These are phyloP conservation scores for Phaenicophaeus curvirostris DNA, from an alignment of 2,797 vertebrate genomes.

Conservation along the genomic window DNA sequence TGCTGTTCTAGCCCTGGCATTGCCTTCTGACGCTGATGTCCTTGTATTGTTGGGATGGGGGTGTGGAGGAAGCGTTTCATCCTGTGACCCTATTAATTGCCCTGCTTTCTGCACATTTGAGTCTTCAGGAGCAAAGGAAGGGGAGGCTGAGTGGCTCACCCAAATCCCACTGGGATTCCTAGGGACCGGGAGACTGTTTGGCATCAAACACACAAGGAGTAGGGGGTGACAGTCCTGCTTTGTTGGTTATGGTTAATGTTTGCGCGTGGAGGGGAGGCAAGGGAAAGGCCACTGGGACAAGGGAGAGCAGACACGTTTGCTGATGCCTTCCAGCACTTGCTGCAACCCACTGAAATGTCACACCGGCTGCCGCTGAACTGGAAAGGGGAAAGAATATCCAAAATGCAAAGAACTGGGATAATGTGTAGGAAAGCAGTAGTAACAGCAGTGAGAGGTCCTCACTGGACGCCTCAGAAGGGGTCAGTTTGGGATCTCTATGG, in stretches of 20 bases:
- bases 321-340: not conserved
- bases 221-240: not conserved
- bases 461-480: not conserved
- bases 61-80: not conserved
- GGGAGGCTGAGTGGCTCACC: not conserved
- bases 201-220: not conserved
- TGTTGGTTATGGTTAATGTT: not conserved
- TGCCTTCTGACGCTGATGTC: not conserved
- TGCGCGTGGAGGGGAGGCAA: too few species aligned
- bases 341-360: not conserved
- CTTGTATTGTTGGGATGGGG: not conserved
- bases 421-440: not conserved
- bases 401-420: not conserved
- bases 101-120: fast-evolving
- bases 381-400: not conserved
- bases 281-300: too few species aligned
- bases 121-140: not conserved
- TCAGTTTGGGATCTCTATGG: not conserved
- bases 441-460: not conserved
- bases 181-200: not conserved
- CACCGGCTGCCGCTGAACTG: not conserved
- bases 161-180: fast-evolving
- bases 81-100: not conserved
- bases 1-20: not conserved
- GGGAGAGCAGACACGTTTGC: not conserved